A percentile compares a stretch with the other conserved stretches of the same genome.
These are phyloP conservation scores for Pyrocoelia pectoralis DNA, from an alignment of 2,888 invertebrate species.

Conservation along the genomic window DNA sequence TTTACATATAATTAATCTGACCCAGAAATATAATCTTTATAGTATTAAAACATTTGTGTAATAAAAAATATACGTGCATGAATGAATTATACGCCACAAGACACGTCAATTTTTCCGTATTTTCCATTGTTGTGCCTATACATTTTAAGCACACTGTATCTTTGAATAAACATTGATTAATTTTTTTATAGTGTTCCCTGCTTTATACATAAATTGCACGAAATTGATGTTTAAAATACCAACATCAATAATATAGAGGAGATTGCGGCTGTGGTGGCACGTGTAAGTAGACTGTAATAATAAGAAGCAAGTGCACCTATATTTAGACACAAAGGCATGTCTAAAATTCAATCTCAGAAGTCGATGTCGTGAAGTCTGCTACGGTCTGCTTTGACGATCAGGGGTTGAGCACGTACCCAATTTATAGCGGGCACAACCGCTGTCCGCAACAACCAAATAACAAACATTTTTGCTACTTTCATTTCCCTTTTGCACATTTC, in stretches of 20 bases:
- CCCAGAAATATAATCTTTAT: neutral
- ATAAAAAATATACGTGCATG: too few species aligned
- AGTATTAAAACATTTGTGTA: too few species aligned
- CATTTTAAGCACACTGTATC: neutral
- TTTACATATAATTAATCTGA: neutral
- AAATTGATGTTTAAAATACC: conserved; percentile 14
- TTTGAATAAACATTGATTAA: neutral
- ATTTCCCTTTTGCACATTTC: conserved; percentile 9
- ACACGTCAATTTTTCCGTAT: too few species aligned
- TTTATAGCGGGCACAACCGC: conserved; percentile 43
- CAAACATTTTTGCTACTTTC: conserved; percentile 26
- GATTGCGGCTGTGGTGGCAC: conserved; percentile 21
- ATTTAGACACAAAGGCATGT: conserved; percentile 49
- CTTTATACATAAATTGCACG: conserved; percentile 5
- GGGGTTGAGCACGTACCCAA: conserved; percentile 48
- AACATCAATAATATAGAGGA: conserved; percentile 8
- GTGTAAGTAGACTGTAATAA: conserved; percentile 31
- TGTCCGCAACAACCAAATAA: conserved; percentile 39
- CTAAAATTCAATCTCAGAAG: conserved; percentile 45
- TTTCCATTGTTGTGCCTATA: too few species aligned
- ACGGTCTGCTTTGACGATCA: conserved; percentile 46
- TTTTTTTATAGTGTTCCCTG: neutral
- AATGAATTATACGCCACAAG: too few species aligned
- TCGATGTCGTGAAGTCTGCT: conserved; percentile 43
- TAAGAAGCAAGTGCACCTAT: conserved; percentile 39